These are phyloP conservation scores for Rosalia funebris DNA, from an alignment of 2,888 invertebrate species.

Conservation along the genomic window DNA sequence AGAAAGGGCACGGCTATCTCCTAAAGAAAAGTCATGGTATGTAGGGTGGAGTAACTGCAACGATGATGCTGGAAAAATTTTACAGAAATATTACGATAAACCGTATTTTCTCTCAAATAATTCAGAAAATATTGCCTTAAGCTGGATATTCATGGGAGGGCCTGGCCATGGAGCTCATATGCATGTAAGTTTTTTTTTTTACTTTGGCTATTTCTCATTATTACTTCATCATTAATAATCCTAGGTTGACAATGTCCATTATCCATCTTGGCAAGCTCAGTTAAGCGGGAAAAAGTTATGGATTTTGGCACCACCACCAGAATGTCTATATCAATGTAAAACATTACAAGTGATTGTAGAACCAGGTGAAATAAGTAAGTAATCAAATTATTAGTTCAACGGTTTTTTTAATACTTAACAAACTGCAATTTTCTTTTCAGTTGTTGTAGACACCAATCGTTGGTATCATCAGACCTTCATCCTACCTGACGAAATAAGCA, in stretches of 20 bases:
- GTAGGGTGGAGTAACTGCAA: conserved; percentile 95
- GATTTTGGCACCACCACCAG: conserved; percentile 91
- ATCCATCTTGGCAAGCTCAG: conserved; percentile 98
- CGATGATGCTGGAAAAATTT: conserved; percentile 78
- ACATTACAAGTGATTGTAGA: conserved; percentile 77
- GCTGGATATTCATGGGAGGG: conserved; percentile 98
- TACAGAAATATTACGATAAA: conserved; percentile 80
- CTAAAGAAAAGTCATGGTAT: conserved; percentile 68
- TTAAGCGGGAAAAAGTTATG: conserved; percentile 88
- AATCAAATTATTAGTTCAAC: not conserved
- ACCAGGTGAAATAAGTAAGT: conserved; percentile 91
- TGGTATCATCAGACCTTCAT: conserved; percentile 96
- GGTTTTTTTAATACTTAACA: not conserved
- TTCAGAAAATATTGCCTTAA: conserved; percentile 89
- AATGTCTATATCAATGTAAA: conserved; percentile 84
- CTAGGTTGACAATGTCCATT: conserved; percentile 91
- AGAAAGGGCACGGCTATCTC: conserved; percentile 71
- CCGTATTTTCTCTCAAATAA: conserved; percentile 90
- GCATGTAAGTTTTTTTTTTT: conserved; percentile 83
- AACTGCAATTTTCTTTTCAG: conserved; percentile 66
- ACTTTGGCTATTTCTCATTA: no score
- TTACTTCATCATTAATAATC: no score
- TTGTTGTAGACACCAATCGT: conserved; percentile 92
- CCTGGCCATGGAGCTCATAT: conserved; percentile 94
- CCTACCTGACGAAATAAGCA: conserved; percentile 88